Conservation (phyloP, 2,113 vertebrate genomes). For the Pleuronectes platessa region DNA sequence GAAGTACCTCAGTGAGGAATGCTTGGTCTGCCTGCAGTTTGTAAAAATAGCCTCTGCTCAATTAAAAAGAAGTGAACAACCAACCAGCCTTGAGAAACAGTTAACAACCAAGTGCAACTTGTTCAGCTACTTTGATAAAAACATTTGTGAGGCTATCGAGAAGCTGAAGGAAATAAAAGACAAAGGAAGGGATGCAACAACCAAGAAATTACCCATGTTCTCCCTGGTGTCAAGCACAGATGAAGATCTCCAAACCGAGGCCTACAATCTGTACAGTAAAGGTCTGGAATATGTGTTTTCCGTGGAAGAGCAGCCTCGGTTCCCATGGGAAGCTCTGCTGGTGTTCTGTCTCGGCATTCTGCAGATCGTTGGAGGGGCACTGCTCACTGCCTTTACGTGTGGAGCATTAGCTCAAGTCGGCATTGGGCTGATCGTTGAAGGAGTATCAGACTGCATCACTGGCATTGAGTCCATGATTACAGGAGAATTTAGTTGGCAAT, state of each 20-base stretch:
- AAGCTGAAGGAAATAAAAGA: constrained; percentile 1
- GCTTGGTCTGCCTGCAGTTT: constrained; percentile 24
- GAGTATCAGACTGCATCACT: constrained; percentile 38
- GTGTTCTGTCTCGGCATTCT: not conserved
- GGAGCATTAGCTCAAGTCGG: constrained; percentile 34
- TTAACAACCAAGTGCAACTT: constrained; percentile 18
- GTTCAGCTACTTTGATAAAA: constrained; percentile 12
- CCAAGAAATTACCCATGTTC: constrained; percentile 12
- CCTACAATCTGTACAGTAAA: too few relatives aligned
- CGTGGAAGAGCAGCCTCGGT: too few relatives aligned
- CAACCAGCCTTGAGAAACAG: constrained; percentile 36
- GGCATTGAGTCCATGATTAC: constrained; percentile 28
- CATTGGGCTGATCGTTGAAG: constrained; percentile 30
- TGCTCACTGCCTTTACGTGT: constrained; percentile 25
- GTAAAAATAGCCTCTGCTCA: constrained; percentile 22
- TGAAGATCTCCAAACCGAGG: too few relatives aligned
- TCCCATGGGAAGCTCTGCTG: too few relatives aligned
- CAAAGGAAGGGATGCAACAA: not conserved
- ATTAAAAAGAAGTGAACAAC: constrained; percentile 3
- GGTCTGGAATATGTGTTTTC: too few relatives aligned
- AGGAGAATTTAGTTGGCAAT: constrained; percentile 47
- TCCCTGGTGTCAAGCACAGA: too few relatives aligned
- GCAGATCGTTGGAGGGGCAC: constrained; percentile 34
- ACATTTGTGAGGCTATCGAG: constrained; percentile 17
- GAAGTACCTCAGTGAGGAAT: constrained; percentile 19